Percentiles rank a stretch among this genome's conserved stretches.
Evolutionary conservation across 2,888 invertebrate species (phyloP).

Genomic region (Salpingus planirostris): DNA sequence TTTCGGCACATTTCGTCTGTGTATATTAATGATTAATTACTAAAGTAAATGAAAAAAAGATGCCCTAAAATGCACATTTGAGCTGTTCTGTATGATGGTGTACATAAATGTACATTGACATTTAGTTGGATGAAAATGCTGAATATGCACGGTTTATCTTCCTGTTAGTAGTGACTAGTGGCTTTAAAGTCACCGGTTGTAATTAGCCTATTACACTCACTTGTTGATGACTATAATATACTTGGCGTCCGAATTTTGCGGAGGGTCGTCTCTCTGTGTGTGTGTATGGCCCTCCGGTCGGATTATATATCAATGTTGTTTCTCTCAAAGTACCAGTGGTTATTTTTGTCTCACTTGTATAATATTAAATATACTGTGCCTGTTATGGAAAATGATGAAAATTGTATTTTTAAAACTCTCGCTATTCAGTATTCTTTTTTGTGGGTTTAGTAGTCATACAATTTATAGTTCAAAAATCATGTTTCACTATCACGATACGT

Average conservation of each 20-base stretch:
- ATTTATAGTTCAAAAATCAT: conserved; percentile 21
- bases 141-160: conserved; percentile 45
- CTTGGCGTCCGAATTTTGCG: conserved; percentile 25
- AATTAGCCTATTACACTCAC: conserved; percentile 37
- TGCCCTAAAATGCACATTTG: conserved; percentile 25
- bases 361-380: no score
- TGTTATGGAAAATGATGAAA: conserved; percentile 29
- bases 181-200: conserved; percentile 32
- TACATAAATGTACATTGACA: conserved; percentile 38
- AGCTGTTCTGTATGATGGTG: conserved; percentile 29
- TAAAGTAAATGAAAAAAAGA: conserved; percentile 20
- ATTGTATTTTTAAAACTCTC: conserved; percentile 33
- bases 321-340: conserved; percentile 35
- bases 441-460: conserved; percentile 25
- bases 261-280: background rate
- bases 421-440: conserved; percentile 40
- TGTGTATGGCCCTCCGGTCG: no score
- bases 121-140: conserved; percentile 39
- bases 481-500: no score
- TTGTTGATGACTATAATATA: conserved; percentile 30
- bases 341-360: conserved; percentile 37
- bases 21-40: no score
- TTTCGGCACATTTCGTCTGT: conserved; percentile 23
- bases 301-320: conserved; percentile 37
- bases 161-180: conserved; percentile 43